Percentiles rank a stretch among this genome's conserved stretches.
Evolutionary conservation across 2,888 invertebrate genomes (phyloP).

Genomic region (Mystacides longicornis): DNA sequence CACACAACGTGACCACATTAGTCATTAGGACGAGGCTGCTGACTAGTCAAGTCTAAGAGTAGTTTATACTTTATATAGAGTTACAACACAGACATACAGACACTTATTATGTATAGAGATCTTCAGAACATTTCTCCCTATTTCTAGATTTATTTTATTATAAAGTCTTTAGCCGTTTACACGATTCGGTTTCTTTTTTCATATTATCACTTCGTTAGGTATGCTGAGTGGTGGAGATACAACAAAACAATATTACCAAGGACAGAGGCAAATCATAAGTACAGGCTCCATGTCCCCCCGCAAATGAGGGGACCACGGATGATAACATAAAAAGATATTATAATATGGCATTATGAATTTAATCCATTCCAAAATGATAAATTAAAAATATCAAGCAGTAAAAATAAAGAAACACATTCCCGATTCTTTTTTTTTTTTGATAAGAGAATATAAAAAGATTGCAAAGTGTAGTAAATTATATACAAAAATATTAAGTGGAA

Average conservation of each 20-base stretch:
- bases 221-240: not conserved
- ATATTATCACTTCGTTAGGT: not conserved
- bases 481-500: not conserved
- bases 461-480: not conserved
- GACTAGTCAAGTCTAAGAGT: not conserved
- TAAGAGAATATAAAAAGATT: not conserved
- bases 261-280: too few relatives aligned
- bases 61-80: not conserved
- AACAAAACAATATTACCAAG: too few relatives aligned
- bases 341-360: too few relatives aligned
- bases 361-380: not conserved
- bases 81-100: not conserved
- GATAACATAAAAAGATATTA: too few relatives aligned
- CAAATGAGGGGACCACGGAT: too few relatives aligned
- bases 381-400: not conserved
- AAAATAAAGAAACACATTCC: not conserved
- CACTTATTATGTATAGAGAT: not conserved
- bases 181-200: too few relatives aligned
- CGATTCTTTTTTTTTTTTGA: not conserved
- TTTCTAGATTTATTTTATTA: too few relatives aligned
- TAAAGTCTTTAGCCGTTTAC: too few relatives aligned
- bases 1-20: slow-evolving; percentile 20
- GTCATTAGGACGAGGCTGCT: not conserved
- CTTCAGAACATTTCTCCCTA: not conserved
- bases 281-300: too few relatives aligned